Base-by-base conservation (phyloP, 2,113 vertebrate genomes). In the Ammospiza nelsoni region DNA sequence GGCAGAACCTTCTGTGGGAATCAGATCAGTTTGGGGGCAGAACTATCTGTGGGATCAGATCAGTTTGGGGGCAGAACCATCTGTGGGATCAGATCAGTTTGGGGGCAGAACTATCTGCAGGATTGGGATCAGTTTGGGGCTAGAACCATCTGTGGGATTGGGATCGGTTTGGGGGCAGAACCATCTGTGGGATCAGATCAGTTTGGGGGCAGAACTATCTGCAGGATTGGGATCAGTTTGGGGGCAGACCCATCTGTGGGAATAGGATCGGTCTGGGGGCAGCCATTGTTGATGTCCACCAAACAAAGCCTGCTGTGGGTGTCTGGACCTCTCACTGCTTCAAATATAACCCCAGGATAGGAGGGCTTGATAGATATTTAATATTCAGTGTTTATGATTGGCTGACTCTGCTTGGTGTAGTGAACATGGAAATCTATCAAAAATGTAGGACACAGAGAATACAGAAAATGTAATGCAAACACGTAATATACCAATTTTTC, bases 231-330 rank as follows among this genome's bases (percentile, higher is more conserved):
- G 8, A 51, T 51, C 5, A 3, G 24, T 27, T 25, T 51, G 49
- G 49, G 24, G 12, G 25, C 51, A 52, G 51, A 52, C 1, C 15
- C 25, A 1, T 6, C 16, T 4, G 8, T 7, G 1, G 52, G 16
- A 52, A 52, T 52, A 1, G 1, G 8, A 39, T 17, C 1, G 0
- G 4, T 43, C 43, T 12, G 29, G 41, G 25, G 31, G 31, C 52
- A 43, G 52, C 62, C 3, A 2, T 24, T 15, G 0, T 0, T 3
- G 43, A 67, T 15, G 35, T 41, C 16, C 44, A 22, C 33, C 65
- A 27, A 83, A 61, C 15, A 71, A 41, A 89, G 59, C 29, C 48
- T 46, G 11, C 41, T 0, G 1, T 15, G 23, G 22, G 6, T 73
- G 24, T 11, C 75, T 17, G 21, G 11, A 61, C 9, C 39, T 78